Conservation (phyloP, 2,888 invertebrate species). For the Bhutanitis thaidina region DNA sequence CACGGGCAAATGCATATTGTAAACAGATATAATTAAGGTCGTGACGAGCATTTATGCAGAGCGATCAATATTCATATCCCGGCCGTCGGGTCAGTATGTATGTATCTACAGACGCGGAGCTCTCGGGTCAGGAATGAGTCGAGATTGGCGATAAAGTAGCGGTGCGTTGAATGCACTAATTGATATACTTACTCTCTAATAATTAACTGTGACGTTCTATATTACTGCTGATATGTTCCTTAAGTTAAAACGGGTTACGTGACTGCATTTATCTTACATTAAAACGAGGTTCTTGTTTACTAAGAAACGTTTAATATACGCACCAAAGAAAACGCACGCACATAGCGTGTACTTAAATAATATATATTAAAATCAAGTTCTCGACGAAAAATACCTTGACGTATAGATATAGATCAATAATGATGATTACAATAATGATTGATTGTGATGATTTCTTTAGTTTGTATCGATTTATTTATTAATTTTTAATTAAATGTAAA, state of each 20-base stretch:
- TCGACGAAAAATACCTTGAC: too few relatives aligned
- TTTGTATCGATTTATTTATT: too few relatives aligned
- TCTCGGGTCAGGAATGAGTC: slow-evolving; percentile 29
- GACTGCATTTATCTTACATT: neutral
- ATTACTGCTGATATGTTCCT: slow-evolving; percentile 14
- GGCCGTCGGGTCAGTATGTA: slow-evolving; percentile 44
- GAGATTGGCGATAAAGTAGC: slow-evolving; percentile 30
- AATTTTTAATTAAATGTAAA: too few relatives aligned
- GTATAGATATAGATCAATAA: too few relatives aligned
- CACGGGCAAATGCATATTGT: slow-evolving; percentile 40
- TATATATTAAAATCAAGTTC: too few relatives aligned
- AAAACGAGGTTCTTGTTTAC: neutral
- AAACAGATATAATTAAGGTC: slow-evolving; percentile 65
- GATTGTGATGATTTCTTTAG: too few relatives aligned
- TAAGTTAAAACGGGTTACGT: neutral
- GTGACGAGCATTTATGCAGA: slow-evolving; percentile 46
- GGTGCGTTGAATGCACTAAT: slow-evolving; percentile 19
- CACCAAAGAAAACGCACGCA: too few relatives aligned
- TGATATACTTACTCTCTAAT: too few relatives aligned
- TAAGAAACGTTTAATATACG: too few relatives aligned
- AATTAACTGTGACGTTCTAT: slow-evolving; percentile 12
- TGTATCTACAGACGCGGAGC: slow-evolving; percentile 25
- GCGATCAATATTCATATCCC: slow-evolving; percentile 56
- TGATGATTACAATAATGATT: too few relatives aligned
- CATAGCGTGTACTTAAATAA: too few relatives aligned